Evolutionary conservation across 1,140 invertebrate genomes (phyloP), one percentile per base, ranked within the genome.

Genomic region (Bombus polaris): DNA sequence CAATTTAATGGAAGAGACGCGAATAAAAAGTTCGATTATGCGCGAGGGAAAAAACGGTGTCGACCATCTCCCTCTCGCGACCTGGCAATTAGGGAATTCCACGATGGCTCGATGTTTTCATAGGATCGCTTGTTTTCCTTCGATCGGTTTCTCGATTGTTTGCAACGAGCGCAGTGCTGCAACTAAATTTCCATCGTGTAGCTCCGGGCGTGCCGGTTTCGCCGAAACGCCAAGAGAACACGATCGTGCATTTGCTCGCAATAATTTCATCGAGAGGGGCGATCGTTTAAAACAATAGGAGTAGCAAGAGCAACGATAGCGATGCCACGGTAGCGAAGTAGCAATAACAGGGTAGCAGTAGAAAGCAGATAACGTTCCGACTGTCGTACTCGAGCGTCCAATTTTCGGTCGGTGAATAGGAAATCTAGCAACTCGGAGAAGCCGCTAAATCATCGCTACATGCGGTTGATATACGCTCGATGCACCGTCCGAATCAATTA

Each of bases 1-100:
- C 89, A 86, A 89, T 89, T 87, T 79, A 78, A 80, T 65, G 80
- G 80, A 81, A 81, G 80, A 70, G n/a, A 62, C 28, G 57, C 39
- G 28, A 53, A 53, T 35, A 71, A 39, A 71, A 28, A 62, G 47
- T 71, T 71, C 15, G 37, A 71, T 85, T 71, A 84, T 25, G 83
- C 37, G 62, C 39, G 15, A 32, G 13, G 62, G 4, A 32, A 65
- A 66, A 66, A 15, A 32, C 13, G 5, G 32, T 9, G n/a, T 28
- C 10, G 47, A 18, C n/a, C 8, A 42, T 59, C 10, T 22, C 1
- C 9, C 32, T 70, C 22, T 53, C 66, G 35, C 18, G 0, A 15
- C 0, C 25, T n/a, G 35, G 25, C 68, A 39, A 81, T 81, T 57
- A 81, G 15, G 37, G 1, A 81, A 42, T 71, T 53, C 15, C 10